These are phyloP conservation scores for Chlorodrepanis virens DNA, from an alignment of 2,113 vertebrate genomes.

Conservation along the genomic window DNA sequence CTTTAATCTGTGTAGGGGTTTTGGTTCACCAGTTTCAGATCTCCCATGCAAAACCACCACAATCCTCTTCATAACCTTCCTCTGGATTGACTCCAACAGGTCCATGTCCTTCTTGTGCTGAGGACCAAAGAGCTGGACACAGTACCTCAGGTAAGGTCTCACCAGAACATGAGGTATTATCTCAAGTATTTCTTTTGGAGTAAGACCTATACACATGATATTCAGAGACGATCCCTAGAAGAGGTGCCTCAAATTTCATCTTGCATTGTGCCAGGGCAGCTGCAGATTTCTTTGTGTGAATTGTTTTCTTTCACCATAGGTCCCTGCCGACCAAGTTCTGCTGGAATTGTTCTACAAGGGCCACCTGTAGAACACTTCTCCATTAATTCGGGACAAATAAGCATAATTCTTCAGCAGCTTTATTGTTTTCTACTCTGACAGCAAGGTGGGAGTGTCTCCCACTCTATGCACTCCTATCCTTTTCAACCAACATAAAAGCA, in stretches of 20 bases:
- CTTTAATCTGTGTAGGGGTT: neutral
- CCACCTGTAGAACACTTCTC: neutral
- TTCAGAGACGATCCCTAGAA: neutral
- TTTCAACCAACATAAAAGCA: neutral
- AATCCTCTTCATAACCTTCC: neutral
- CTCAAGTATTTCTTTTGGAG: neutral
- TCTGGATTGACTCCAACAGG: neutral
- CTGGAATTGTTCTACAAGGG: neutral
- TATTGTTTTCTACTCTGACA: neutral
- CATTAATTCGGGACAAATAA: neutral
- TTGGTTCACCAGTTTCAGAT: neutral
- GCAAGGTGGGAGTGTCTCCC: neutral
- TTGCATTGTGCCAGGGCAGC: neutral
- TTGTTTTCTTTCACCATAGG: neutral
- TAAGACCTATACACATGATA: neutral
- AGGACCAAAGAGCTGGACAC: neutral
- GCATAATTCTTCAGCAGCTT: neutral
- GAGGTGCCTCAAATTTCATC: neutral
- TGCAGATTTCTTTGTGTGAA: neutral
- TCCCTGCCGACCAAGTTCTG: neutral
- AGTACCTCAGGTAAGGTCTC: neutral
- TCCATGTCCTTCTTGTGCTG: neutral
- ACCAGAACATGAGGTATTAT: neutral
- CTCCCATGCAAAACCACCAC: neutral
- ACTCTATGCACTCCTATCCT: neutral